Conservation (phyloP, 2,888 invertebrate genomes). For the Lissocephala sabroskyi region DNA sequence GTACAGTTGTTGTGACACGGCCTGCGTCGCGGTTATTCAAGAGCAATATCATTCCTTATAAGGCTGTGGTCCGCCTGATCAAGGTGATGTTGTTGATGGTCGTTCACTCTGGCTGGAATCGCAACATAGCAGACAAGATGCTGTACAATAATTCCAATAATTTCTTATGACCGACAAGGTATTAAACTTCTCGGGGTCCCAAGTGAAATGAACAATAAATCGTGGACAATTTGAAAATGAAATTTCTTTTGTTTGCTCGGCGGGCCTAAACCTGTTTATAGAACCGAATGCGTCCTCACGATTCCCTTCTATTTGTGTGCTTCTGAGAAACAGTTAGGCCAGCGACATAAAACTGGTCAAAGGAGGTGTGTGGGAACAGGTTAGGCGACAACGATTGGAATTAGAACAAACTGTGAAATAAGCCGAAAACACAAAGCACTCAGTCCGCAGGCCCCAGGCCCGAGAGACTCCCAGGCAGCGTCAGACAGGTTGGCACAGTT, state of each 20-base stretch:
- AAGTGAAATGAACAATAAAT: slow-evolving; percentile 12
- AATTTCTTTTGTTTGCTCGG: too few species aligned
- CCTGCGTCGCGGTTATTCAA: slow-evolving; percentile 14
- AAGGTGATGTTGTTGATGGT: slow-evolving; percentile 19
- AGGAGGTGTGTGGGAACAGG: slow-evolving; percentile 57
- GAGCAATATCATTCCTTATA: slow-evolving; percentile 27
- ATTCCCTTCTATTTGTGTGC: too few species aligned
- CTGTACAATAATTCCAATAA: too few species aligned
- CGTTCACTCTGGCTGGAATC: too few species aligned
- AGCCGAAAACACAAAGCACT: slow-evolving; percentile 17
- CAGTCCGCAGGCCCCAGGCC: neutral
- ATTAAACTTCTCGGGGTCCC: slow-evolving; percentile 10
- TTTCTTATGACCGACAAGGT: too few species aligned
- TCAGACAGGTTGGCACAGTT: slow-evolving; percentile 29
- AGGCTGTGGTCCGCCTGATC: slow-evolving; percentile 18
- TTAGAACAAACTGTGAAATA: slow-evolving; percentile 59
- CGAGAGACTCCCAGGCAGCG: neutral
- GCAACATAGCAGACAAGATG: too few species aligned
- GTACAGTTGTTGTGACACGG: slow-evolving; percentile 14
- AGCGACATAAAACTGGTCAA: slow-evolving; percentile 56
- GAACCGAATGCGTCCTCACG: too few species aligned
- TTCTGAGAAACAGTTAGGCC: too few species aligned
- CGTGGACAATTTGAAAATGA: slow-evolving; percentile 40
- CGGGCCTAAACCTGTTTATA: too few species aligned
- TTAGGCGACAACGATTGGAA: slow-evolving; percentile 46